Conservation (phyloP, 2,888 invertebrate species). For the Alcis repandata region DNA sequence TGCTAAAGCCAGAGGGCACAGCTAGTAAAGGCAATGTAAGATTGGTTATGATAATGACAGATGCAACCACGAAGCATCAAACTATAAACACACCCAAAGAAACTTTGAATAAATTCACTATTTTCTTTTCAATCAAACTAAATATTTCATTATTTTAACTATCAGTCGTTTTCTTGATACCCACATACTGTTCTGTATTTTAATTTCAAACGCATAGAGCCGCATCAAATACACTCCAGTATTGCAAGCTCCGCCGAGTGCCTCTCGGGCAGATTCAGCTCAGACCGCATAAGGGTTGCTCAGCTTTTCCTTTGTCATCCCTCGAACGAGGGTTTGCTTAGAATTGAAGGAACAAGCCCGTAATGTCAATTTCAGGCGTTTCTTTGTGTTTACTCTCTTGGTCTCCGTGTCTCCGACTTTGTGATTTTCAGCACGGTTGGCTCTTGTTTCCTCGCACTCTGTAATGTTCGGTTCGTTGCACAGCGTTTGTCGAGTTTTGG, state of each 20-base stretch:
- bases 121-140: neutral
- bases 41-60: too few species aligned
- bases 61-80: too few species aligned
- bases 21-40: too few species aligned
- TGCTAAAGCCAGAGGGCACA: too few species aligned
- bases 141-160: neutral
- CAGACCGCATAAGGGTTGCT: conserved; percentile 43
- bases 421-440: conserved; percentile 36
- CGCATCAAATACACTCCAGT: conserved; percentile 42
- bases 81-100: too few species aligned
- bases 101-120: neutral
- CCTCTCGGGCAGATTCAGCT: conserved; percentile 38
- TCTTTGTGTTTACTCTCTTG: conserved; percentile 26
- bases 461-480: conserved; percentile 29
- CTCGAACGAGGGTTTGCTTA: conserved; percentile 35
- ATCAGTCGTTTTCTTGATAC: neutral
- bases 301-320: conserved; percentile 45
- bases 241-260: conserved; percentile 43
- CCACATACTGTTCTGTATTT: neutral
- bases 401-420: conserved; percentile 18
- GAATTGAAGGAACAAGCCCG: conserved; percentile 38
- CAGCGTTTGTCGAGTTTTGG: conserved; percentile 12
- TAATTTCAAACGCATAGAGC: conserved; percentile 32
- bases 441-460: conserved; percentile 29
- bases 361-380: conserved; percentile 34